Conservation (phyloP, 2,888 invertebrate genomes). For the Heliconius charithonia region DNA sequence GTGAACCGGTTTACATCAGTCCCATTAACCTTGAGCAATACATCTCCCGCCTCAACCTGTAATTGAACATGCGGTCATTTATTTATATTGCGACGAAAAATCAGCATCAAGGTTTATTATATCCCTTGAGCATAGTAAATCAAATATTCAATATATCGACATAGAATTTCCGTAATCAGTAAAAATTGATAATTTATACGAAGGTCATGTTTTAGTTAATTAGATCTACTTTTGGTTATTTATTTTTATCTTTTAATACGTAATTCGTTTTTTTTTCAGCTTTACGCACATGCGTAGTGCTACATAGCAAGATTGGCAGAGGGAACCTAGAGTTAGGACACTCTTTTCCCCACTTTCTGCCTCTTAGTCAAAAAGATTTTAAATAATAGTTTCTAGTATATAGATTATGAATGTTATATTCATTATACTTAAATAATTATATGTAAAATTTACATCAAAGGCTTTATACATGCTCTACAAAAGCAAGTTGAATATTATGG, state of each 20-base stretch:
- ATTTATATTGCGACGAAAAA: slow-evolving; percentile 35
- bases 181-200: neutral
- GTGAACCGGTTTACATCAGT: slow-evolving; percentile 95
- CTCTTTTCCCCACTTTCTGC: too few relatives aligned
- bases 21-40: slow-evolving; percentile 96
- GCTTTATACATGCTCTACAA: neutral
- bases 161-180: neutral
- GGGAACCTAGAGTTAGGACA: too few relatives aligned
- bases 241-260: too few relatives aligned
- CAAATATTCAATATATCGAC: slow-evolving; percentile 4
- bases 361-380: too few relatives aligned
- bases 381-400: too few relatives aligned
- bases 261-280: too few relatives aligned
- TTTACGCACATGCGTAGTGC: too few relatives aligned
- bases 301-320: too few relatives aligned
- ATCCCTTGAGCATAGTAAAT: neutral
- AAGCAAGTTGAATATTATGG: neutral
- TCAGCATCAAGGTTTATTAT: slow-evolving; percentile 14
- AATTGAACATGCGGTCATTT: slow-evolving; percentile 65
- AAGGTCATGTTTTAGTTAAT: neutral
- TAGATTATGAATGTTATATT: too few relatives aligned
- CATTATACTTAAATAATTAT: too few relatives aligned
- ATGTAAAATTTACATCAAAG: too few relatives aligned
- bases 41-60: slow-evolving; percentile 97
- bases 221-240: neutral